A percentile compares a stretch with the other conserved stretches of the same genome.
Conservation (phyloP, 2,888 invertebrate species). For the Rugalucina vietnamica region DNA sequence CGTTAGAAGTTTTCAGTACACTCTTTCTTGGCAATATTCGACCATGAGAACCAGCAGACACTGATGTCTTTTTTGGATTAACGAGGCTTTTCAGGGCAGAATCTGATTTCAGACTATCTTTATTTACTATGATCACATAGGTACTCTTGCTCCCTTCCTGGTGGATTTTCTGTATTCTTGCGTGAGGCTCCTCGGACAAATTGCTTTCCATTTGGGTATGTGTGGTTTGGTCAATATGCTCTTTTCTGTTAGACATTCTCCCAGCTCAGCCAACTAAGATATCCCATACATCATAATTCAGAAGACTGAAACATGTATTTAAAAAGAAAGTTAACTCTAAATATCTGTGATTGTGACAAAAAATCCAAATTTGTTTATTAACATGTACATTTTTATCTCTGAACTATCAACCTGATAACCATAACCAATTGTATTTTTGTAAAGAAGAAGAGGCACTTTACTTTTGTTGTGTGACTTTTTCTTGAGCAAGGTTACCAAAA, state of each 20-base stretch:
- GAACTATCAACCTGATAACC: too few species aligned
- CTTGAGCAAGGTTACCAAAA: too few species aligned
- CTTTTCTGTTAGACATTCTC: neutral
- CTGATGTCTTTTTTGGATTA: constrained; percentile 8
- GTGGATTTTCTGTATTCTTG: constrained; percentile 60
- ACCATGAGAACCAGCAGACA: neutral
- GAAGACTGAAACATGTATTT: too few species aligned
- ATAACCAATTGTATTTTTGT: too few species aligned
- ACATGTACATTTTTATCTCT: too few species aligned
- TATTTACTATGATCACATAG: constrained; percentile 68
- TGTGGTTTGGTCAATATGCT: neutral
- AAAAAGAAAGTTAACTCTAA: too few species aligned
- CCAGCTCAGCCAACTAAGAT: neutral
- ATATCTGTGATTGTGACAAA: too few species aligned
- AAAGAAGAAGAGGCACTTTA: too few species aligned
- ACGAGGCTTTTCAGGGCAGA: constrained; percentile 17
- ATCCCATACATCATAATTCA: too few species aligned
- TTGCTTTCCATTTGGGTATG: constrained; percentile 57
- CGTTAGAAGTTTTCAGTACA: neutral
- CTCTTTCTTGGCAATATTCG: neutral
- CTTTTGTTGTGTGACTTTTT: too few species aligned
- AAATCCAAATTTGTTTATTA: too few species aligned
- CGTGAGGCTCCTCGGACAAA: constrained; percentile 54
- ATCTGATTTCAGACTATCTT: constrained; percentile 54
- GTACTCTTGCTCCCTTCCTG: constrained; percentile 65